These are phyloP conservation scores for Lordiphosa collinella DNA, from an alignment of 1,140 invertebrate species.

Conservation along the genomic window DNA sequence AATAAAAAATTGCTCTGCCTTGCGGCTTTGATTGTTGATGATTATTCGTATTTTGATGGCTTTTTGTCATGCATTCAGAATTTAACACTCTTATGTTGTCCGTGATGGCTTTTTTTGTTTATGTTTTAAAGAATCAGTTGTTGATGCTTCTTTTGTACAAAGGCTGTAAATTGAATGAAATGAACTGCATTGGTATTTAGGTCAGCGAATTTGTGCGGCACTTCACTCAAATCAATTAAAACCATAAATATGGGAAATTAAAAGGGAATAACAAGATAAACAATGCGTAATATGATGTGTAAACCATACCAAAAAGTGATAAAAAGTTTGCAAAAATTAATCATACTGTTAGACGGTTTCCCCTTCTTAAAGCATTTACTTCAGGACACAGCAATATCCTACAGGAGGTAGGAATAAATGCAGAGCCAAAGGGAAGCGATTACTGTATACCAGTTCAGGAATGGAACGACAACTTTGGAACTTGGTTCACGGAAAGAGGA, in stretches of 20 bases:
- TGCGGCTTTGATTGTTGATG: constrained; percentile 48
- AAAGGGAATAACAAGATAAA: constrained; percentile 6
- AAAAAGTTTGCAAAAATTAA: too few species aligned
- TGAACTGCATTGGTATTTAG: constrained; percentile 53
- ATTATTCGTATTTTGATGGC: constrained; percentile 59
- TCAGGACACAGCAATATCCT: too few species aligned
- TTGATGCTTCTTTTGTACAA: constrained; percentile 4
- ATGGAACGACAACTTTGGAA: too few species aligned
- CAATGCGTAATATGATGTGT: neutral
- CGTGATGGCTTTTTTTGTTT: constrained; percentile 6
- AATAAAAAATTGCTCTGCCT: constrained; percentile 52
- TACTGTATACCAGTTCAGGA: too few species aligned
- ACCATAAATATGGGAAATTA: constrained; percentile 38
- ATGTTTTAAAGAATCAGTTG: constrained; percentile 13
- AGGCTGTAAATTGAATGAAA: constrained; percentile 21
- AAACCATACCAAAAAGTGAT: too few species aligned
- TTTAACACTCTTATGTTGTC: constrained; percentile 19
- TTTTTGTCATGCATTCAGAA: constrained; percentile 55
- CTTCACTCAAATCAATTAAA: constrained; percentile 55
- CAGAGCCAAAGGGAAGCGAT: too few species aligned
- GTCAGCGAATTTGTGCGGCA: constrained; percentile 35
- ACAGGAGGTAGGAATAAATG: too few species aligned
- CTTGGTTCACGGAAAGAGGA: too few species aligned
- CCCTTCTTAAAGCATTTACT: too few species aligned
- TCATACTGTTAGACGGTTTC: too few species aligned